Evolutionary conservation across 2,797 vertebrate species (phyloP).

Genomic region (Coranthus polyacanthus): DNA sequence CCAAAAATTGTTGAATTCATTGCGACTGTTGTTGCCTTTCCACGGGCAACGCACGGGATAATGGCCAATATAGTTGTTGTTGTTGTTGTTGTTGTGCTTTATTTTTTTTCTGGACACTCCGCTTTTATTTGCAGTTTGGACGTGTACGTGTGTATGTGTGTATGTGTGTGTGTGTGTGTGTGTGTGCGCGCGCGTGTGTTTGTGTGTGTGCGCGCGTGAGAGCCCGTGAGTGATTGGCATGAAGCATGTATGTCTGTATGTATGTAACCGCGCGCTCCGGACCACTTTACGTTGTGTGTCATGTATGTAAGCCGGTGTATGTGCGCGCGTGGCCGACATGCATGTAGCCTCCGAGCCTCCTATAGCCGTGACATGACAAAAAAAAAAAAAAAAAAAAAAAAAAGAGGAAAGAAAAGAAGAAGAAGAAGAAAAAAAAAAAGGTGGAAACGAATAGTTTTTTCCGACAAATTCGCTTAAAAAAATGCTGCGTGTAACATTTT

Average conservation of each 20-base stretch:
- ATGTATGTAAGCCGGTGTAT: slow-evolving; percentile 79
- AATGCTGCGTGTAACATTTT: slow-evolving; percentile 19
- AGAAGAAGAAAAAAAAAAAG: slow-evolving; percentile 12
- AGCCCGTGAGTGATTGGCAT: slow-evolving; percentile 31
- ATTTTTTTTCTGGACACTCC: slow-evolving; percentile 20
- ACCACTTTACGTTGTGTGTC: slow-evolving; percentile 80
- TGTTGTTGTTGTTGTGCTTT: slow-evolving; percentile 53
- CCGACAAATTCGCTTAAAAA: neutral
- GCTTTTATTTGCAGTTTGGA: slow-evolving; percentile 35
- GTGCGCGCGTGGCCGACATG: slow-evolving; percentile 69
- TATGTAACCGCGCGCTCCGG: slow-evolving; percentile 66
- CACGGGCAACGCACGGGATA: slow-evolving; percentile 48
- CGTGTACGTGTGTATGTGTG: slow-evolving; percentile 24
- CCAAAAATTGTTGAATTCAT: slow-evolving; percentile 63
- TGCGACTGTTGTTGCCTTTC: slow-evolving; percentile 66
- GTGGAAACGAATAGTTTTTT: slow-evolving; percentile 50
- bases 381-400: slow-evolving; percentile 30
- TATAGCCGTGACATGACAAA: slow-evolving; percentile 69
- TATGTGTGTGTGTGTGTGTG: slow-evolving; percentile 34
- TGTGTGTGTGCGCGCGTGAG: neutral
- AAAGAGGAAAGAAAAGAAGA: slow-evolving; percentile 32
- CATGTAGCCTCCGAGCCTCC: slow-evolving; percentile 34
- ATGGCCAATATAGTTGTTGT: slow-evolving; percentile 66
- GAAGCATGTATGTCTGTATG: slow-evolving; percentile 41
- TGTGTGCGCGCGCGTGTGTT: slow-evolving; percentile 27